Conservation (phyloP, 1,140 invertebrate species). For the Parasteatoda tepidariorum region DNA sequence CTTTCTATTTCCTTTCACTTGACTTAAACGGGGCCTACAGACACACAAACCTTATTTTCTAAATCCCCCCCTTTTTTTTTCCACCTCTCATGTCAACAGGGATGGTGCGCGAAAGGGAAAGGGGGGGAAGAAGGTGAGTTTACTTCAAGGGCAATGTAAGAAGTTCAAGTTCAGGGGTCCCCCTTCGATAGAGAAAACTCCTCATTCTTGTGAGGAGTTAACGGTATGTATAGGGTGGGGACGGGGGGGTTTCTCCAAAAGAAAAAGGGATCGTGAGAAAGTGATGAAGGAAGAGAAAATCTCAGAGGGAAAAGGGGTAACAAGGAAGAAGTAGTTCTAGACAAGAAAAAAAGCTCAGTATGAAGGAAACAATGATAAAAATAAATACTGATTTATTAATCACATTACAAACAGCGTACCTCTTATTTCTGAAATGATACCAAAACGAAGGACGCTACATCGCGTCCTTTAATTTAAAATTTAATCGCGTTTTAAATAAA, state of each 20-base stretch:
- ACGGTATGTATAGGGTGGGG: neutral
- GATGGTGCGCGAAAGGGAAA: too few species aligned
- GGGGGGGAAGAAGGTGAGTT: too few species aligned
- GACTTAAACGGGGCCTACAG: too few species aligned
- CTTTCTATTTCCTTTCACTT: too few species aligned
- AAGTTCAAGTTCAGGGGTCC: conserved; percentile 31
- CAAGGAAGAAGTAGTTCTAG: neutral
- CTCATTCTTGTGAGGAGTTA: neutral
- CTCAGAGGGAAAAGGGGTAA: conserved; percentile 15
- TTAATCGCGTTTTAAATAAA: neutral
- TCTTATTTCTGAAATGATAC: too few species aligned
- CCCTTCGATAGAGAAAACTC: neutral
- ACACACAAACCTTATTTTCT: too few species aligned
- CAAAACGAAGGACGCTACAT: too few species aligned
- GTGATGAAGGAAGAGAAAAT: neutral
- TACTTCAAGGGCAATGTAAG: conserved; percentile 41
- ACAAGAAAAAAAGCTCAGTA: neutral
- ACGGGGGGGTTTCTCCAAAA: neutral
- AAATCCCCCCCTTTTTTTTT: too few species aligned
- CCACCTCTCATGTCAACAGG: too few species aligned
- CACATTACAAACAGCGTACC: neutral
- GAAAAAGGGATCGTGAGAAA: conserved; percentile 28
- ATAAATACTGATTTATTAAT: neutral
- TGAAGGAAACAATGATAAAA: neutral
- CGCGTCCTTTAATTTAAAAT: neutral